Evolutionary conservation across 2,113 vertebrate genomes (phyloP).

Genomic region (Ramphastos sulfuratus): DNA sequence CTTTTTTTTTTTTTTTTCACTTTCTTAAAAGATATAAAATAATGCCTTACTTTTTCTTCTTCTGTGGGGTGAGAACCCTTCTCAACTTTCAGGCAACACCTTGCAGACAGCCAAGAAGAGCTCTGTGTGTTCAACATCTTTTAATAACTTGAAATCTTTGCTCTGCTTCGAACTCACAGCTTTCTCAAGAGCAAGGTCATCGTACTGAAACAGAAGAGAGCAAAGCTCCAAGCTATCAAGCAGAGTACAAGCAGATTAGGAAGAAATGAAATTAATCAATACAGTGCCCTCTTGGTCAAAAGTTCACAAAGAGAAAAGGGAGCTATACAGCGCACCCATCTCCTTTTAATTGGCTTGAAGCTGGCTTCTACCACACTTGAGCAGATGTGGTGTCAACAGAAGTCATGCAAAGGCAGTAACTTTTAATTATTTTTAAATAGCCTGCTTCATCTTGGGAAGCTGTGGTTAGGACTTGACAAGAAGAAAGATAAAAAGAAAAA

Average conservation of each 20-base stretch:
- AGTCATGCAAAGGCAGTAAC: constrained; percentile 52
- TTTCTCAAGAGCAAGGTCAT: constrained; percentile 38
- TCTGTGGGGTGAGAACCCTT: not conserved
- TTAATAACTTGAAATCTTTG: constrained; percentile 23
- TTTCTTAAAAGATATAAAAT: not conserved
- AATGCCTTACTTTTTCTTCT: not conserved
- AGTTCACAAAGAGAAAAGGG: constrained; percentile 5
- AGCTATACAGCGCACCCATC: not conserved
- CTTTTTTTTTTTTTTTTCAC: not conserved
- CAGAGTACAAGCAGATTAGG: constrained; percentile 50
- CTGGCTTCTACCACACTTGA: not conserved
- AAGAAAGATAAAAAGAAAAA: not conserved
- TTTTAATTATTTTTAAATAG: constrained; percentile 59
- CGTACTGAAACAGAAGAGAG: constrained; percentile 41
- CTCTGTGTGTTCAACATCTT: not conserved
- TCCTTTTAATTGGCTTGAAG: constrained; percentile 59
- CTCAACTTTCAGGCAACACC: not conserved
- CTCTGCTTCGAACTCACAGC: not conserved
- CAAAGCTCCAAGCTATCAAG: constrained; percentile 44
- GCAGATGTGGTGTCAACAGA: constrained; percentile 29
- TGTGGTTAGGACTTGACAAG: not conserved
- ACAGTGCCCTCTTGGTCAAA: constrained; percentile 26
- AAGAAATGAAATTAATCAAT: constrained; percentile 65
- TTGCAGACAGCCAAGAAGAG: not conserved
- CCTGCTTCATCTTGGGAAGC: not conserved